Conservation (phyloP, 2,888 invertebrate genomes). For the Philereme transversata region DNA sequence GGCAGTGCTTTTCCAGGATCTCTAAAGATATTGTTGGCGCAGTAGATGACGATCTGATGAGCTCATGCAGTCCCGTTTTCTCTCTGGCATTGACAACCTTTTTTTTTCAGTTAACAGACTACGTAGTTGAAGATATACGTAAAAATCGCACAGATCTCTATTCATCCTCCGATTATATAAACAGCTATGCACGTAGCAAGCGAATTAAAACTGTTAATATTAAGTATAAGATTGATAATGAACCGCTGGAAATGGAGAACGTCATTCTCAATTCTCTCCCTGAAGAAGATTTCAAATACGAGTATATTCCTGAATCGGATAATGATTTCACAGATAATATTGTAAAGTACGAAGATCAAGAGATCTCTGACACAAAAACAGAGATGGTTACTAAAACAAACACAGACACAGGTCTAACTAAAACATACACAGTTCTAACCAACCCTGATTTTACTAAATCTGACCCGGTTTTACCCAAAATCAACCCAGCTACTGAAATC, state of each 20-base stretch:
- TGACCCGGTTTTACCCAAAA: background rate
- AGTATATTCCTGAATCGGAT: conserved; percentile 10
- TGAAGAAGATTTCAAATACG: conserved; percentile 21
- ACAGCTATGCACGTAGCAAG: conserved; percentile 31
- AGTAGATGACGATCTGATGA: too few relatives aligned
- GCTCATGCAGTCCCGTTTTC: too few relatives aligned
- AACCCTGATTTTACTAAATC: conserved; percentile 2
- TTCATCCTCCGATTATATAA: conserved; percentile 46
- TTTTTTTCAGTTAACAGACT: conserved; percentile 53
- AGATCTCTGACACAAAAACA: background rate
- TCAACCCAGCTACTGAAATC: background rate
- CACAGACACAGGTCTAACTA: background rate
- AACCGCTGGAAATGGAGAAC: conserved; percentile 34
- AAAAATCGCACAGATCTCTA: conserved; percentile 44
- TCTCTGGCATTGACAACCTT: background rate
- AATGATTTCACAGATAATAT: conserved; percentile 1
- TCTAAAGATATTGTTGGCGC: too few relatives aligned
- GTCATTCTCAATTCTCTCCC: conserved; percentile 13
- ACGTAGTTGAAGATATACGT: conserved; percentile 59
- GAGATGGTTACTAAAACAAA: background rate
- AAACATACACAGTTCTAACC: background rate
- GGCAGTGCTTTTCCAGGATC: too few relatives aligned
- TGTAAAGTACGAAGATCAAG: conserved; percentile 11
- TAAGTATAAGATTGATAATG: conserved; percentile 27
- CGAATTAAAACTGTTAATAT: conserved; percentile 46